A percentile compares a stretch with the other conserved stretches of the same genome.
phyloP scores from a whole-genome alignment of 2,113 vertebrate genomes.

The Cromileptes altivelis region DNA sequence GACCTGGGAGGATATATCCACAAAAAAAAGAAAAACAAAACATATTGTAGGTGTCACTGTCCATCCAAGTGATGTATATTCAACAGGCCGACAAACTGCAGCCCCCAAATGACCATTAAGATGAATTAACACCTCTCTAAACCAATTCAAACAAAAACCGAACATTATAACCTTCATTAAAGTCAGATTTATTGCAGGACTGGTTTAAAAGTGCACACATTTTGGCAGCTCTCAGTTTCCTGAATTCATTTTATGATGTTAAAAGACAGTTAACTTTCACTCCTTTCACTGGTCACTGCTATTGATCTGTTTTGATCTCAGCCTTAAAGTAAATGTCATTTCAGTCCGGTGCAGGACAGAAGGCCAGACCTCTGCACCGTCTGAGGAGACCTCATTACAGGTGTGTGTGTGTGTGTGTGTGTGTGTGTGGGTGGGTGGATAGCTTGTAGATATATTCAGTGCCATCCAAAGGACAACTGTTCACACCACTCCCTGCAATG shows the following conservation, averaged over 20 bases:
- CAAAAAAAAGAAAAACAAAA: no score
- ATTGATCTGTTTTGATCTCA: conserved; percentile 24
- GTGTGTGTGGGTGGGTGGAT: not conserved
- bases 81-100: no score
- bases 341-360: not conserved
- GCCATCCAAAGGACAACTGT: conserved; percentile 29
- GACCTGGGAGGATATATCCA: no score
- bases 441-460: conserved; percentile 1
- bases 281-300: conserved; percentile 3
- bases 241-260: not conserved
- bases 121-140: no score
- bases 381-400: conserved; percentile 25
- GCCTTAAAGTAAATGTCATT: conserved; percentile 22
- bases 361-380: conserved; percentile 4
- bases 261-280: not conserved
- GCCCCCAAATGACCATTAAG: not conserved
- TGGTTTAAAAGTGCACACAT: no score
- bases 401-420: conserved; percentile 6
- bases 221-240: not conserved
- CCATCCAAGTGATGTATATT: not conserved
- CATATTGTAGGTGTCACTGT: not conserved
- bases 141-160: no score
- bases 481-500: not conserved
- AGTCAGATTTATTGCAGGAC: no score
- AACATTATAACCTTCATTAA: no score